Base-by-base conservation (phyloP, 2,888 invertebrate genomes). In the Dimorphilus gyrociliatus region DNA sequence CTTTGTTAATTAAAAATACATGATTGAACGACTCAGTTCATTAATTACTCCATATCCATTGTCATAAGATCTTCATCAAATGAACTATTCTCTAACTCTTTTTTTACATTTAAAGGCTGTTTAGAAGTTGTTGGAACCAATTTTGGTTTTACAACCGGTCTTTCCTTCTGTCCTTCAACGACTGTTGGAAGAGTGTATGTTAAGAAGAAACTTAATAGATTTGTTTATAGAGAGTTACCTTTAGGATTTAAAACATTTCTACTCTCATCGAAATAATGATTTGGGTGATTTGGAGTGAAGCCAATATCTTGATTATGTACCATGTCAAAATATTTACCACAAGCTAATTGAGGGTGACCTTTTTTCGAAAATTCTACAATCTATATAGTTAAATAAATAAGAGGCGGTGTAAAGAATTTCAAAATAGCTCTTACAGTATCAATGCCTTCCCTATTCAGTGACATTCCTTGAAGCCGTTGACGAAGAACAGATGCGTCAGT, bases 251-350 rank as follows among this genome's bases (percentile, higher is more conserved):
- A 33, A 3, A 74, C 46, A 42, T 70, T 72, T 45, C 73, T 72
- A 50, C 79, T 82, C 51, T 82, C 81, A 47, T 77, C 74, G 60
- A 80, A 90, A 62, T 78, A 92, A 42, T 79, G 78, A 65, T 90
- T 90, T 0, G 92, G 92, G 66, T 92, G 90, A 54, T 75, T 74
- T 23, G 85, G 75, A 2, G 74, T 73, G 23, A 72, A 66, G 23
- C 73, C 10, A 30, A 27, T 19, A 26, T 27, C 34, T 12, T 50
- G 45, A 12, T 48, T 45, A 36, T 64, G 61, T 3, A 44, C 48
- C 4, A 50, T 40, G 63, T 82, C 56, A 44, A 64, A 88, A 58
- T 80, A 84, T 53, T 77, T 76, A 24, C 76, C 76, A 61, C 92
- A 92, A 1, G 90, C 88, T 37, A 86, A 68, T 62, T 82, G 81